Conservation (phyloP, 2,888 invertebrate species). For the Pseudoips prasinana region DNA sequence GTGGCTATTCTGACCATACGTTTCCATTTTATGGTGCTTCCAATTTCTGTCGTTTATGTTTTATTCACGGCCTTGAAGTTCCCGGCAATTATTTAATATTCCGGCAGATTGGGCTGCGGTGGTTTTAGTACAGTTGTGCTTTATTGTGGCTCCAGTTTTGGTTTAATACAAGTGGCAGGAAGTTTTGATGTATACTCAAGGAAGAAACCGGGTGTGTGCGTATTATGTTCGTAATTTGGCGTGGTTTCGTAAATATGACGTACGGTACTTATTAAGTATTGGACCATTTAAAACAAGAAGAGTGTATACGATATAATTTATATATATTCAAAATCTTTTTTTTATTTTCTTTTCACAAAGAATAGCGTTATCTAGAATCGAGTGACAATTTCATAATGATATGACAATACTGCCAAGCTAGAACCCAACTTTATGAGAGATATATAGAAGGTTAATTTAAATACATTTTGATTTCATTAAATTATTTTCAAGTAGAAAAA, state of each 20-base stretch:
- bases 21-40: slow-evolving; percentile 24
- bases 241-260: neutral
- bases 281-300: neutral
- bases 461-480: too few species aligned
- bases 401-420: neutral
- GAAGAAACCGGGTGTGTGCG: neutral
- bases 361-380: too few species aligned
- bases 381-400: neutral
- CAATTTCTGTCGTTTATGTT: slow-evolving; percentile 20
- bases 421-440: too few species aligned
- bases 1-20: slow-evolving; percentile 31
- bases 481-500: too few species aligned
- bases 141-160: neutral
- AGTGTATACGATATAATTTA: neutral
- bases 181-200: neutral
- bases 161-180: neutral
- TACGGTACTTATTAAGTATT: neutral
- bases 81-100: slow-evolving; percentile 21
- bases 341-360: neutral
- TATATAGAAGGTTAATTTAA: too few species aligned
- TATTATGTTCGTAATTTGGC: neutral
- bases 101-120: slow-evolving; percentile 4
- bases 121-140: slow-evolving; percentile 1
- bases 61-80: slow-evolving; percentile 19
- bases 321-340: neutral